Conservation (phyloP, 1,140 invertebrate genomes). For the Nasonia giraulti region DNA sequence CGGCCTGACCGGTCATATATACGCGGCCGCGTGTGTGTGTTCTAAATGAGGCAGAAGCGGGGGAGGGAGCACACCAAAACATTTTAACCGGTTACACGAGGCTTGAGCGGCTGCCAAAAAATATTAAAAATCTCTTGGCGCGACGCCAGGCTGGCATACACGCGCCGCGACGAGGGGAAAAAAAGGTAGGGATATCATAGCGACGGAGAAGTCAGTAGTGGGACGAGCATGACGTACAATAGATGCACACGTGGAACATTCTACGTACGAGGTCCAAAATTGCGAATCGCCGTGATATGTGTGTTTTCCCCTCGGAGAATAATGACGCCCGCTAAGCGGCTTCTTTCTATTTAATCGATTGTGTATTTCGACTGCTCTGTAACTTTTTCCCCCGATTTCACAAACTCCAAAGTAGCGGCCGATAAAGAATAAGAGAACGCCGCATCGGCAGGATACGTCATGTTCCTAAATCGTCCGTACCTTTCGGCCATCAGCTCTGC, state of each 20-base stretch:
- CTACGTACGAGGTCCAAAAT: background rate
- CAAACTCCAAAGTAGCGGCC: too few species aligned
- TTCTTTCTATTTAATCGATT: too few species aligned
- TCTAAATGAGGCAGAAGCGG: constrained; percentile 1
- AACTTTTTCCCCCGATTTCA: too few species aligned
- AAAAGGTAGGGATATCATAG: background rate
- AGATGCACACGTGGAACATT: background rate
- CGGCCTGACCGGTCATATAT: background rate
- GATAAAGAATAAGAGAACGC: too few species aligned
- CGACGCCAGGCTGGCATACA: constrained; percentile 55
- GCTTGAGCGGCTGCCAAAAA: constrained; percentile 66
- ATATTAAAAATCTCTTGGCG: constrained; percentile 68
- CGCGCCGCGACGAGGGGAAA: constrained; percentile 30
- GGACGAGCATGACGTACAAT: background rate
- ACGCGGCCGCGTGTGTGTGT: background rate
- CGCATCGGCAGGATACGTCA: background rate
- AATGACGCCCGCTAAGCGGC: too few species aligned
- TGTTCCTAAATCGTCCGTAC: background rate
- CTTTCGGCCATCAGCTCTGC: background rate
- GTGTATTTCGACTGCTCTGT: too few species aligned
- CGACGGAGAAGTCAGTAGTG: background rate
- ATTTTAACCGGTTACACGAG: constrained; percentile 66
- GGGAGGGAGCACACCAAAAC: constrained; percentile 55
- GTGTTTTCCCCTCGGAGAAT: too few species aligned
- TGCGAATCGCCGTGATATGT: background rate